Conservation (phyloP, 2,888 invertebrate species). For the Caenorhabditis plicata region DNA sequence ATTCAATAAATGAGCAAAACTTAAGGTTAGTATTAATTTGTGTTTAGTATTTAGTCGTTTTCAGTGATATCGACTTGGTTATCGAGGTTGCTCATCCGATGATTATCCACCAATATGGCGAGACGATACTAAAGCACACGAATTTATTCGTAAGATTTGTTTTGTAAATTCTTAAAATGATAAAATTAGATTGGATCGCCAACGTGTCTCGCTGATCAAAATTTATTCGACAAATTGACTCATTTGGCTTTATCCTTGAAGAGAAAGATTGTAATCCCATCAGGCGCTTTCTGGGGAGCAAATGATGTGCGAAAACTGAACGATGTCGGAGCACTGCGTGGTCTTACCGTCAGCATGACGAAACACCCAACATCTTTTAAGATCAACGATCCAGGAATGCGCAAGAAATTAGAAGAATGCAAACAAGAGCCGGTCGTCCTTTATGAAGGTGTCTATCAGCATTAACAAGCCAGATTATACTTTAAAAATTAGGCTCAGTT, state of each 20-base stretch:
- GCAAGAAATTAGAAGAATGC: constrained; percentile 65
- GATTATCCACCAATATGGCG: constrained; percentile 68
- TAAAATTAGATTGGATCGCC: constrained; percentile 70
- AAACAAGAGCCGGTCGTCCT: constrained; percentile 65
- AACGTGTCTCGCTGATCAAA: constrained; percentile 69
- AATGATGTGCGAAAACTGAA: constrained; percentile 71
- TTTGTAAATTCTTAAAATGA: neutral
- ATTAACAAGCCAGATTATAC: neutral
- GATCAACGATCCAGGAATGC: constrained; percentile 67
- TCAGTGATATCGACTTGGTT: constrained; percentile 57
- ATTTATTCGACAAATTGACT: constrained; percentile 65
- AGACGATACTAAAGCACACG: constrained; percentile 67
- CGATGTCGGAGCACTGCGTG: constrained; percentile 68
- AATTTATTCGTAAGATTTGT: constrained; percentile 68
- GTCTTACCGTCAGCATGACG: constrained; percentile 70
- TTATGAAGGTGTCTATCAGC: constrained; percentile 67
- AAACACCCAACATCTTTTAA: constrained; percentile 70
- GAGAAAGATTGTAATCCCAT: constrained; percentile 68
- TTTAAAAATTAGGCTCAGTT: constrained; percentile 68
- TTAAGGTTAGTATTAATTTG: constrained; percentile 17
- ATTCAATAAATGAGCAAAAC: constrained; percentile 35
- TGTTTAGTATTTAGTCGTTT: neutral
- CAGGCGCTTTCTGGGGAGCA: constrained; percentile 71
- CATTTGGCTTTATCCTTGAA: constrained; percentile 53
- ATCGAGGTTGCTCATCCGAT: constrained; percentile 71